Base-by-base conservation (phyloP, 92 coral and sea anemone species). In the Actinernus sp. region DNA sequence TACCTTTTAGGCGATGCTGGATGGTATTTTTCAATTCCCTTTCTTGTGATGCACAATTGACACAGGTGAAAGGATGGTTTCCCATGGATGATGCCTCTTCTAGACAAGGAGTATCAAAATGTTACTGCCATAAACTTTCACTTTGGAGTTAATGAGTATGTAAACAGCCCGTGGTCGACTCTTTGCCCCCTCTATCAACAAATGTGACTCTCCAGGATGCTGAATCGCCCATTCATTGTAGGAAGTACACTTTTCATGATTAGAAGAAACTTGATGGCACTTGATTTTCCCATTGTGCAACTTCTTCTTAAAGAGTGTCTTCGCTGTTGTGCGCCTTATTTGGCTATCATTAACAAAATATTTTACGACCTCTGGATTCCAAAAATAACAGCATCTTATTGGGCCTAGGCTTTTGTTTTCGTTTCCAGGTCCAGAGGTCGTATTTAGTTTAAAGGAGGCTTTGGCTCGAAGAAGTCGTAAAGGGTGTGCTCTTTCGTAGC, bases 361-460 rank as follows among this genome's bases (percentile, higher is more conserved):
- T 65, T 65, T 48, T 28, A 65, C 60, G 73, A 65, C 73, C 73
- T 65, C 62, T 23, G 73, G 34, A 37, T 65, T 51, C 73, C 73
- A 65, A 36, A 65, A 49, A 49, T 65, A 50, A 21, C 37, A 65
- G 34, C 73, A 65, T 26, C 46, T 52, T 27, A 65, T 60, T 19
- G 31, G 30, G 26, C 53, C 16, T 30, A 19, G 47, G 31, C 3
- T 45, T 5, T 45, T 27, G 6, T 25, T 45, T 45, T 45, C 21
- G 30, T 39, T 55, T 18, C 63, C 73, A 26, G n/a, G n/a, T 28
- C 25, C 1, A 58, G 48, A 63, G 73, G n/a, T n/a, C n/a, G n/a
- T n/a, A n/a, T n/a, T n/a, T n/a, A n/a, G n/a, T 74, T 63, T 54
- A 74, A 74, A 74, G 73, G 19, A 7, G n/a, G n/a, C n/a, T n/a